phyloP scores from a whole-genome alignment of 2,113 vertebrate species.

The Grammomys surdaster region DNA sequence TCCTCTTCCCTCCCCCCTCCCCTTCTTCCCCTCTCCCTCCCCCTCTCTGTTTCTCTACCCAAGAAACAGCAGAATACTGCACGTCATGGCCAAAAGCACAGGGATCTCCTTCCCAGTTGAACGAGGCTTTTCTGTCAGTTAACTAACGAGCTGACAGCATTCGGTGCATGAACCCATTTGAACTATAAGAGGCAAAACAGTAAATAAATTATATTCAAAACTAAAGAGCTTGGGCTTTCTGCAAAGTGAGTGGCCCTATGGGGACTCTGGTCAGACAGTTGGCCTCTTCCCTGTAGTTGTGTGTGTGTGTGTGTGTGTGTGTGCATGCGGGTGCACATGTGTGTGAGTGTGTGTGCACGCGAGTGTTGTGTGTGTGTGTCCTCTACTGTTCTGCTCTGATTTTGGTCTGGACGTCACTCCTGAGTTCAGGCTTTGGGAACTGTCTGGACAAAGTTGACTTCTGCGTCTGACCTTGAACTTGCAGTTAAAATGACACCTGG shows the following conservation, averaged over 20 bases:
- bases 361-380: too few species aligned
- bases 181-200: neutral
- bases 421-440: neutral
- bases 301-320: too few species aligned
- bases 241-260: neutral
- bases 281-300: neutral
- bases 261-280: neutral
- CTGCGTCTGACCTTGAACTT: neutral
- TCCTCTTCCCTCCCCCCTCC: too few species aligned
- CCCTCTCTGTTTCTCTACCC: too few species aligned
- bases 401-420: neutral
- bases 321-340: too few species aligned
- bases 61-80: neutral
- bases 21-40: too few species aligned
- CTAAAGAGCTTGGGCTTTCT: neutral
- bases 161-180: neutral
- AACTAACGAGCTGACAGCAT: neutral
- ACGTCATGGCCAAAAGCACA: rapidly evolving
- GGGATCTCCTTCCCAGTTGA: neutral
- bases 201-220: neutral
- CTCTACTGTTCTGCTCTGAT: neutral
- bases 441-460: neutral
- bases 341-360: too few species aligned
- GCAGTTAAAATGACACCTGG: neutral
- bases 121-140: neutral